Percentiles rank a stretch among this genome's conserved stretches.
phyloP scores from a whole-genome alignment of 2,113 vertebrate species.

The Penelope pileata region DNA sequence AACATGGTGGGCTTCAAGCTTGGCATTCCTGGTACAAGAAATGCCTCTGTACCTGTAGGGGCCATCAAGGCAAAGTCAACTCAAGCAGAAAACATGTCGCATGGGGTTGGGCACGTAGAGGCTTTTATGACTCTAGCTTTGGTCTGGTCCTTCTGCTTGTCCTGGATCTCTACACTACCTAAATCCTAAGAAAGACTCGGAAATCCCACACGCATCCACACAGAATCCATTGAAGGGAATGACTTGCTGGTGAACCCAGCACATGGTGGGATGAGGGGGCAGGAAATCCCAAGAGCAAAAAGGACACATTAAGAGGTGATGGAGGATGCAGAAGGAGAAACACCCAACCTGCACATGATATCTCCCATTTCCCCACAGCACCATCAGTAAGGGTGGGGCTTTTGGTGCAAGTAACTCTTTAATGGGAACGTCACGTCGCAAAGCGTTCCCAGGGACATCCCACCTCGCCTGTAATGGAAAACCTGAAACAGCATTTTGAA shows the following conservation, averaged over 20 bases:
- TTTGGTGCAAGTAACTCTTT: not conserved
- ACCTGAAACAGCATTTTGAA: conserved; percentile 25
- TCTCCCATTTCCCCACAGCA: not conserved
- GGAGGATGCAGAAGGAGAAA: not conserved
- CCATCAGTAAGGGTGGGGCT: not conserved
- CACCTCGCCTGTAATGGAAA: not conserved
- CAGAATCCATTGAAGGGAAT: not conserved
- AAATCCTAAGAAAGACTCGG: not conserved
- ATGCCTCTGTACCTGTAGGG: not conserved
- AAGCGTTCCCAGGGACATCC: conserved; percentile 1
- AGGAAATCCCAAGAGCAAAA: not conserved
- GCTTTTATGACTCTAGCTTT: not conserved
- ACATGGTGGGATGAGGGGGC: not conserved
- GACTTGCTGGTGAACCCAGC: not conserved
- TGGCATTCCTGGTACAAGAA: not conserved
- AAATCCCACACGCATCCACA: not conserved
- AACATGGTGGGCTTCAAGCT: not conserved
- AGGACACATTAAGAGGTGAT: not conserved
- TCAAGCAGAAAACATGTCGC: not conserved
- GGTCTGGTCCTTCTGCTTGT: not conserved
- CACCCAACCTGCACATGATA: not conserved
- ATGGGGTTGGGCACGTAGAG: not conserved
- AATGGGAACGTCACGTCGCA: not conserved
- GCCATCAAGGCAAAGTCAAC: not conserved
- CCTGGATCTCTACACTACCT: not conserved